A percentile compares a stretch with the other conserved stretches of the same genome.
phyloP scores from a whole-genome alignment of 2,797 vertebrate genomes.

The Cyclura pinguis region DNA sequence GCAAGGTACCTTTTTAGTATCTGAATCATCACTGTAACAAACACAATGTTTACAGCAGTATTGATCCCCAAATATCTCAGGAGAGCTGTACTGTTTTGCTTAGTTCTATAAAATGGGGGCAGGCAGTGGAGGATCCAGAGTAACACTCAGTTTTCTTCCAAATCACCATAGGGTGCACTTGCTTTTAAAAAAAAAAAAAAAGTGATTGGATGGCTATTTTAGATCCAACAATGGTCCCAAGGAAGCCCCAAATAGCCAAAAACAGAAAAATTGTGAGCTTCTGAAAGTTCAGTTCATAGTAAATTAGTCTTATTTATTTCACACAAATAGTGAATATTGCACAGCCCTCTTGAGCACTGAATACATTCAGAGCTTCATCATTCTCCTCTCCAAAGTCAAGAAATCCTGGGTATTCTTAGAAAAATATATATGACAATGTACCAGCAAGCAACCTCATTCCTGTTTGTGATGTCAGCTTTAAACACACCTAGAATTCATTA shows the following conservation, averaged over 20 bases:
- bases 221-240: too few species aligned
- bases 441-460: rapidly evolving
- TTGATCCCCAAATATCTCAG: neutral
- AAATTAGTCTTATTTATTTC: neutral
- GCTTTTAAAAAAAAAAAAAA: too few species aligned
- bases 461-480: neutral
- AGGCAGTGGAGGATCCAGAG: too few species aligned
- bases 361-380: neutral
- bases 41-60: neutral
- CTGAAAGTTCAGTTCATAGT: too few species aligned
- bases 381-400: neutral
- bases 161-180: too few species aligned
- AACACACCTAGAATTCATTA: neutral
- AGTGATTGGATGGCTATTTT: too few species aligned
- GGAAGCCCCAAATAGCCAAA: too few species aligned
- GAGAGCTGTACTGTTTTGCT: neutral
- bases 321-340: neutral
- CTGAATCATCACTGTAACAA: too few species aligned
- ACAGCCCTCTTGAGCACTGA: neutral
- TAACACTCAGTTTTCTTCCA: too few species aligned
- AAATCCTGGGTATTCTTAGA: neutral
- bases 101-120: neutral
- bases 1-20: too few species aligned
- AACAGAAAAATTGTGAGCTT: too few species aligned
- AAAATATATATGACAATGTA: neutral